These are phyloP conservation scores for Hemibagrus wyckioides DNA, from an alignment of 2,113 vertebrate species.

Conservation along the genomic window DNA sequence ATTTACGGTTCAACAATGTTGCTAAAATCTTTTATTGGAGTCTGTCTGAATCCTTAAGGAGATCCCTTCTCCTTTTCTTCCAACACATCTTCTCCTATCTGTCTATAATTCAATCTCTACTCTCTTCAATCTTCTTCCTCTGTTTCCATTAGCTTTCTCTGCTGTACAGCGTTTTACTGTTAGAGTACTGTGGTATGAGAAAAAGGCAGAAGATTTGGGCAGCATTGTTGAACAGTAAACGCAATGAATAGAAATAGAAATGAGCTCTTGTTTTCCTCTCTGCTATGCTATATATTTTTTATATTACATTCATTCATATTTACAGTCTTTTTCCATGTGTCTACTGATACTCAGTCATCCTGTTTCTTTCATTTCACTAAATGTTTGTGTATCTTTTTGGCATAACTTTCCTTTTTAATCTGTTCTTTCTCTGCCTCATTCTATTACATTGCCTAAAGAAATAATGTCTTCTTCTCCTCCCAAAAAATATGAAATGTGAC, in stretches of 20 bases:
- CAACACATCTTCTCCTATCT: not conserved
- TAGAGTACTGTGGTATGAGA: not conserved
- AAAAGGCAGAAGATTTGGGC: too few relatives aligned
- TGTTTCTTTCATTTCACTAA: not conserved
- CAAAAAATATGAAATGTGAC: not conserved
- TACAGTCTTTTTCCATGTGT: not conserved
- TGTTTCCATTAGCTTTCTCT: not conserved
- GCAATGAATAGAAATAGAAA: too few relatives aligned
- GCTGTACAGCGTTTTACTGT: not conserved
- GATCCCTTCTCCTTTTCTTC: not conserved
- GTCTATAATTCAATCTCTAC: not conserved
- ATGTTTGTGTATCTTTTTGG: not conserved
- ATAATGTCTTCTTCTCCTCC: not conserved
- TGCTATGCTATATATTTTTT: too few relatives aligned
- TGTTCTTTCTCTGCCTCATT: not conserved
- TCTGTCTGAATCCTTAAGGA: not conserved
- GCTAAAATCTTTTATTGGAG: not conserved
- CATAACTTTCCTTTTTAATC: not conserved
- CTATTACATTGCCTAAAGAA: not conserved
- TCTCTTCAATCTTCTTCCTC: not conserved
- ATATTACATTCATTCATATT: not conserved
- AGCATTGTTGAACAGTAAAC: too few relatives aligned
- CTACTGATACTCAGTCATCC: not conserved
- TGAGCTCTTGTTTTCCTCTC: too few relatives aligned
- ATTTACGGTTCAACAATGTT: not conserved